These are phyloP conservation scores for Mungos mungo DNA, from an alignment of 2,113 vertebrate species.

Conservation along the genomic window DNA sequence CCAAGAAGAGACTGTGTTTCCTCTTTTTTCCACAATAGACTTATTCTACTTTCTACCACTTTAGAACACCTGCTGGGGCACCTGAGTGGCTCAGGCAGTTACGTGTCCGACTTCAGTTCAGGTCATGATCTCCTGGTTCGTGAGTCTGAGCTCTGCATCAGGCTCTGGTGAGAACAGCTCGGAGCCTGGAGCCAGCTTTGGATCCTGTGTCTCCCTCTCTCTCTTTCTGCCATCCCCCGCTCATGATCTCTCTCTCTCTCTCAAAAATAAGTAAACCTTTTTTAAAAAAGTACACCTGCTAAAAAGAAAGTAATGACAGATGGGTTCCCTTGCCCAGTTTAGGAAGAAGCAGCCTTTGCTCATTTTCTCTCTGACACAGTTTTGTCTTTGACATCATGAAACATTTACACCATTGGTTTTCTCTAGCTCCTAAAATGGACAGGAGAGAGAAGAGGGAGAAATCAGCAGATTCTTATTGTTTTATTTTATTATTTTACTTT, in stretches of 20 bases:
- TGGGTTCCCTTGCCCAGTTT: not conserved
- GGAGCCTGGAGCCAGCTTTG: too few relatives aligned
- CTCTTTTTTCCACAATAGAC: not conserved
- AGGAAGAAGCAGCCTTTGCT: not conserved
- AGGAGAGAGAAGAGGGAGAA: not conserved
- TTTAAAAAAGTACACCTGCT: not conserved
- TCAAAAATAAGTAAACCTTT: too few relatives aligned
- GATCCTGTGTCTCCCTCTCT: too few relatives aligned
- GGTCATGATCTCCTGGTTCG: too few relatives aligned
- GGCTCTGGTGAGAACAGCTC: too few relatives aligned
- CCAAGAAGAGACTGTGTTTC: not conserved
- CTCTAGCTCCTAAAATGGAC: not conserved
- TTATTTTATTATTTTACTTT: not conserved
- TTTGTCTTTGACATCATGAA: not conserved
- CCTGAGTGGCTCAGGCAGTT: too few relatives aligned
- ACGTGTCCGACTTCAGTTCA: too few relatives aligned
- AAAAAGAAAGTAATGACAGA: not conserved
- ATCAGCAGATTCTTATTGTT: not conserved
- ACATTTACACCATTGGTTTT: not conserved
- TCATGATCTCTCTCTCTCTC: too few relatives aligned
- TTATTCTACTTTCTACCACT: not conserved
- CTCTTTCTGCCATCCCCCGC: too few relatives aligned
- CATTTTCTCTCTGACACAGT: not conserved
- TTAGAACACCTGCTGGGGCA: not conserved
- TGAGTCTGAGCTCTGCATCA: too few relatives aligned